phyloP scores from a whole-genome alignment of 2,797 vertebrate genomes.

The Petrocephalus schoutedeni region DNA sequence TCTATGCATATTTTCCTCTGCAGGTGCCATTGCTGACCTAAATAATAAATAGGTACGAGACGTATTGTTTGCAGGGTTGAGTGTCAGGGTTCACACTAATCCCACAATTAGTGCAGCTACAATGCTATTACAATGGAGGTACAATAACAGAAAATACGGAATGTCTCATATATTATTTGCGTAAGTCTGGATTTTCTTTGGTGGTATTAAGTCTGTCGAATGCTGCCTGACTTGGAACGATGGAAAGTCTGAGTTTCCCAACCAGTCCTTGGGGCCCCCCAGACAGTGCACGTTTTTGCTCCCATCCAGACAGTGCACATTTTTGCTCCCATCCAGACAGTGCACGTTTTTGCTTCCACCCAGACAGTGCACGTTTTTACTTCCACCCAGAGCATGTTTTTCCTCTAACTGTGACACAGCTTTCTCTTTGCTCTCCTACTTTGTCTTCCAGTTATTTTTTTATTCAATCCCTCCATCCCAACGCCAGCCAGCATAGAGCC shows the following conservation, averaged over 20 bases:
- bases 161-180: neutral
- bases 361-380: neutral
- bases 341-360: neutral
- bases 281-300: neutral
- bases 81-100: neutral
- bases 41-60: neutral
- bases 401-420: neutral
- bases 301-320: neutral
- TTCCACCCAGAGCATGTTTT: neutral
- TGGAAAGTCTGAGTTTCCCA: neutral
- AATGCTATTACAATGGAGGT: neutral
- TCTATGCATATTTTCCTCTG: neutral
- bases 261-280: neutral
- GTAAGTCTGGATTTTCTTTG: neutral
- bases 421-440: neutral
- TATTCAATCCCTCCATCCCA: too few species aligned
- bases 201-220: neutral
- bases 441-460: too few species aligned
- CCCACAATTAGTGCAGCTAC: neutral
- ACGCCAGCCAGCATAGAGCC: too few species aligned
- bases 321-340: neutral
- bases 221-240: neutral
- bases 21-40: neutral
- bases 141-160: neutral
- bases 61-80: neutral